These are phyloP conservation scores for Scarus forsteni DNA, from an alignment of 2,797 vertebrate genomes.

Conservation along the genomic window DNA sequence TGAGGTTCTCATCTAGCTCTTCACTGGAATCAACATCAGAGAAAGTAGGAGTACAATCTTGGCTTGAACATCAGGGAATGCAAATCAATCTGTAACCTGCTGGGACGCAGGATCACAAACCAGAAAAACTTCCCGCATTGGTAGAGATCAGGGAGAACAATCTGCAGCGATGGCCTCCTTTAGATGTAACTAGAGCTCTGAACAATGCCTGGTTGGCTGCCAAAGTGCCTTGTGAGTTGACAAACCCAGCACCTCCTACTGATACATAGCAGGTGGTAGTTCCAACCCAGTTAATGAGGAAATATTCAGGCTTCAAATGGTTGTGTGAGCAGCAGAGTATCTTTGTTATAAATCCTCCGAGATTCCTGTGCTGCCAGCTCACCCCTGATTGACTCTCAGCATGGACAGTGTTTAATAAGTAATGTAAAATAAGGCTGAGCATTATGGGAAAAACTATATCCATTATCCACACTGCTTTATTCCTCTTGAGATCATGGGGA, in stretches of 20 bases:
- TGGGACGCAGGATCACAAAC: conserved; percentile 15
- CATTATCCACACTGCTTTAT: no score
- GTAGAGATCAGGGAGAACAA: conserved; percentile 28
- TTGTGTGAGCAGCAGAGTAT: conserved; percentile 43
- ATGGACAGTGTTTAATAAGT: no score
- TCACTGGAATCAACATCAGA: conserved; percentile 6
- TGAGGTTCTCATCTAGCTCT: conserved; percentile 4
- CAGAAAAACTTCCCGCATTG: background rate
- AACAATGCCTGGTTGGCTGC: conserved; percentile 54
- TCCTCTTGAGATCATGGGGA: no score
- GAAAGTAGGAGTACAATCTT: background rate
- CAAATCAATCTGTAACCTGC: conserved; percentile 12
- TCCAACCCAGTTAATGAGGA: conserved; percentile 56
- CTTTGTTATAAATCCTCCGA: conserved; percentile 17
- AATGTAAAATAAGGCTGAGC: no score
- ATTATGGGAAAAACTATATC: no score
- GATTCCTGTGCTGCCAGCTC: conserved; percentile 19
- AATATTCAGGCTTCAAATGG: conserved; percentile 34
- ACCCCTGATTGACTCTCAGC: conserved; percentile 13
- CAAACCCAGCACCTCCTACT: conserved; percentile 44
- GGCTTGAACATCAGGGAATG: background rate
- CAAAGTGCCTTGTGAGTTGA: conserved; percentile 42
- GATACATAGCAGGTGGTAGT: conserved; percentile 49
- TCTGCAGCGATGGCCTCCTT: conserved; percentile 32
- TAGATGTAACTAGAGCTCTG: conserved; percentile 27